A percentile compares a stretch with the other conserved stretches of the same genome.
phyloP scores from a whole-genome alignment of 2,888 invertebrate genomes.

The Icerya purchasi region DNA sequence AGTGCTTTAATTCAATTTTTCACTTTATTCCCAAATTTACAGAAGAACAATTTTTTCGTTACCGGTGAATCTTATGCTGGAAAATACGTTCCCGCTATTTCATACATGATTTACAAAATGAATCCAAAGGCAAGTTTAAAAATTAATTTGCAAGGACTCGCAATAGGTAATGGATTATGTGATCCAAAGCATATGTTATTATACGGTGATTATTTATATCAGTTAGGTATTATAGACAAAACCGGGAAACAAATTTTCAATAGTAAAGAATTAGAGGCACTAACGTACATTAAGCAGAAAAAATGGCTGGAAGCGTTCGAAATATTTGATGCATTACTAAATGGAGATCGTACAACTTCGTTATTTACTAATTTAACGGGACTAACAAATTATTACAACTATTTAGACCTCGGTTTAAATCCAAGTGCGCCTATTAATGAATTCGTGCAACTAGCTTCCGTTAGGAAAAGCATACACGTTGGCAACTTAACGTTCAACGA shows the following conservation, averaged over 20 bases:
- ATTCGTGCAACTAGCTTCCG: slow-evolving; percentile 16
- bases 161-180: slow-evolving; percentile 59
- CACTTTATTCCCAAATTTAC: slow-evolving; percentile 52
- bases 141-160: slow-evolving; percentile 47
- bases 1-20: slow-evolving; percentile 61
- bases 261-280: slow-evolving; percentile 34
- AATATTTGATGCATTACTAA: slow-evolving; percentile 45
- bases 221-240: slow-evolving; percentile 34
- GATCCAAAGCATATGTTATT: slow-evolving; percentile 56
- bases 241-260: slow-evolving; percentile 38
- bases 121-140: slow-evolving; percentile 29
- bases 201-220: slow-evolving; percentile 60
- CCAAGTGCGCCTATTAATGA: slow-evolving; percentile 16
- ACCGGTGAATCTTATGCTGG: slow-evolving; percentile 82
- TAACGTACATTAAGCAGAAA: slow-evolving; percentile 36
- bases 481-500: slow-evolving; percentile 52
- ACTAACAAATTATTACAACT: slow-evolving; percentile 54
- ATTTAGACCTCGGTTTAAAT: slow-evolving; percentile 32
- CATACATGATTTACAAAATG: slow-evolving; percentile 43
- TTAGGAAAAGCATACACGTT: slow-evolving; percentile 47
- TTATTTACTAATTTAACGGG: slow-evolving; percentile 53
- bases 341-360: slow-evolving; percentile 29
- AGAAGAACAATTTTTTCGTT: slow-evolving; percentile 55
- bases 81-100: slow-evolving; percentile 53
- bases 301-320: slow-evolving; percentile 48